These are phyloP conservation scores for Nestor notabilis DNA, from an alignment of 2,113 vertebrate species.

Conservation along the genomic window DNA sequence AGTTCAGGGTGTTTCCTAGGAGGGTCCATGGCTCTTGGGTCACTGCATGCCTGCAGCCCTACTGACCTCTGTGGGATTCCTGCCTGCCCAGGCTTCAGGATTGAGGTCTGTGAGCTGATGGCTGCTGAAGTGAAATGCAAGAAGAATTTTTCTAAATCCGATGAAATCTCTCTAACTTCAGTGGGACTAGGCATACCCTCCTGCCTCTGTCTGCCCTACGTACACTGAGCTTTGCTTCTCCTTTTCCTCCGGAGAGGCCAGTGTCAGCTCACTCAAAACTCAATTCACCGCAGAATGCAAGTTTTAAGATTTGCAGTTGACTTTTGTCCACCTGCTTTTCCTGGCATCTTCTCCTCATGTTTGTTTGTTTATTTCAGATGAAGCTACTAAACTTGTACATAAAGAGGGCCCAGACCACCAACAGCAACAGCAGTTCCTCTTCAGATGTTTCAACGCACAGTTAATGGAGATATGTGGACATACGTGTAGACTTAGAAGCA, in stretches of 20 bases:
- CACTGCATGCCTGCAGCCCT: background rate
- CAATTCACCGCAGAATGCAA: fast-evolving
- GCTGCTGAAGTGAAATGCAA: background rate
- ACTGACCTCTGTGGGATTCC: background rate
- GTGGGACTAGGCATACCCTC: background rate
- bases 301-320: background rate
- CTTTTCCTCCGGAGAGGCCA: background rate
- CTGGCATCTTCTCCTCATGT: background rate
- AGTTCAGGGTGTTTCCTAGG: background rate
- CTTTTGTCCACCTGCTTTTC: background rate
- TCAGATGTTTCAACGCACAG: constrained; percentile 97
- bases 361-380: constrained; percentile 81
- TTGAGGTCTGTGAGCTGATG: background rate
- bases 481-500: constrained; percentile 67
- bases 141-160: background rate
- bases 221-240: background rate
- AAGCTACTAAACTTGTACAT: constrained; percentile 97
- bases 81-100: background rate
- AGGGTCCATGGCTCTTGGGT: background rate
- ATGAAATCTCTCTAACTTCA: background rate
- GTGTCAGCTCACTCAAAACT: background rate
- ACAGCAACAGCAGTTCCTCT: constrained; percentile 97
- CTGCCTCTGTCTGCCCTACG: background rate
- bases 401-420: constrained; percentile 94
- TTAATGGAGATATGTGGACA: constrained; percentile 77